A percentile compares a stretch with the other conserved stretches of the same genome.
Conservation (phyloP, 2,113 vertebrate genomes). For the Spilogale gracilis region DNA sequence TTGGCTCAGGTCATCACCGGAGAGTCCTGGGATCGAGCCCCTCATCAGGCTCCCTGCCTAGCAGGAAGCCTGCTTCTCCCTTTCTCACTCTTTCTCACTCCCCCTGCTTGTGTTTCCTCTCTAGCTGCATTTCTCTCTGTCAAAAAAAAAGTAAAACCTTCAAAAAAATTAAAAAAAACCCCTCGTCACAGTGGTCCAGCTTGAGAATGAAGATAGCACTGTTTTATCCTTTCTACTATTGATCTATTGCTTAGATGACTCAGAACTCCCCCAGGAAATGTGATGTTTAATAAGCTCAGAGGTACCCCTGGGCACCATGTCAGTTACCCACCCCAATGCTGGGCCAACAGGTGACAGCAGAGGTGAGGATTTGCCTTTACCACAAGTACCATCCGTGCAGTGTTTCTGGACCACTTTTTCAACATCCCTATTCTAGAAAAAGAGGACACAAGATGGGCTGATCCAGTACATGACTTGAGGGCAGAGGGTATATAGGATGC, state of each 20-base stretch:
- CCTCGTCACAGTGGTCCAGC: background rate
- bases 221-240: background rate
- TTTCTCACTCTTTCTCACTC: too few species aligned
- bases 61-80: too few species aligned
- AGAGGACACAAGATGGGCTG: background rate
- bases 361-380: background rate
- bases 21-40: too few species aligned
- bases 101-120: too few species aligned
- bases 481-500: fast-evolving
- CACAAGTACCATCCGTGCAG: background rate
- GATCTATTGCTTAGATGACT: too few species aligned
- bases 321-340: background rate
- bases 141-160: too few species aligned
- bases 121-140: too few species aligned
- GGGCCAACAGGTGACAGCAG: background rate
- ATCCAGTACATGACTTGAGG: background rate
- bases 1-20: too few species aligned
- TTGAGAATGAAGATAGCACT: background rate
- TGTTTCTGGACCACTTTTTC: background rate
- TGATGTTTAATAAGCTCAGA: background rate
- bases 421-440: background rate
- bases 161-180: too few species aligned
- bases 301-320: background rate
- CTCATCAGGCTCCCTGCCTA: too few species aligned
- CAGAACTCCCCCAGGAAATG: background rate